A percentile compares a stretch with the other conserved stretches of the same genome.
These are phyloP conservation scores for Gambusia yucatana DNA, from an alignment of 2,797 vertebrate species.

Conservation along the genomic window DNA sequence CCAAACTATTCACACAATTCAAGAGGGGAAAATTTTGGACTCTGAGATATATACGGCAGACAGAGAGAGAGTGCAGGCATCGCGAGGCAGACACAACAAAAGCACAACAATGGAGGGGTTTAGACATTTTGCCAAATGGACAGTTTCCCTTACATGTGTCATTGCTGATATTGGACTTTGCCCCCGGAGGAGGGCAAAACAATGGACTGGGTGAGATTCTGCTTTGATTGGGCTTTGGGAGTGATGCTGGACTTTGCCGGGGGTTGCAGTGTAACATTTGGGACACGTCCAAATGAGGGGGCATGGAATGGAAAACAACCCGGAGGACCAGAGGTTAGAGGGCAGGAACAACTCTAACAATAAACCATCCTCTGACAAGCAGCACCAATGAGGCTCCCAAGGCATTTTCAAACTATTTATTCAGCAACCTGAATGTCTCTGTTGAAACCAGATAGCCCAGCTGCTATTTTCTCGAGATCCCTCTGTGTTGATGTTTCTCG, in stretches of 20 bases:
- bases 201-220: slow-evolving; percentile 80
- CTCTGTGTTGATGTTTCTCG: slow-evolving; percentile 23
- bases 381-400: not conserved
- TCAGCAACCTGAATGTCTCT: slow-evolving; percentile 1
- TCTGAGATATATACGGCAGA: slow-evolving; percentile 81
- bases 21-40: slow-evolving; percentile 68
- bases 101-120: slow-evolving; percentile 81
- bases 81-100: slow-evolving; percentile 73
- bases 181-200: slow-evolving; percentile 61
- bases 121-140: slow-evolving; percentile 85
- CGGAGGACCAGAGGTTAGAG: slow-evolving; percentile 27
- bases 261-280: slow-evolving; percentile 50
- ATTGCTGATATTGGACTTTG: slow-evolving; percentile 87
- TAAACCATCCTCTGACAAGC: slow-evolving; percentile 11
- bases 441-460: slow-evolving; percentile 15
- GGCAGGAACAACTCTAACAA: slow-evolving; percentile 18
- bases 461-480: slow-evolving; percentile 2
- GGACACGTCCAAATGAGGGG: slow-evolving; percentile 38
- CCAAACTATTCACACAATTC: slow-evolving; percentile 73
- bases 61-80: slow-evolving; percentile 46
- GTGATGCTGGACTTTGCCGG: slow-evolving; percentile 44
- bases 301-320: slow-evolving; percentile 50
- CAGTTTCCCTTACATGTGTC: slow-evolving; percentile 80
- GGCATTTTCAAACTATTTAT: not conserved
- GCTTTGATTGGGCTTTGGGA: slow-evolving; percentile 80